These are phyloP conservation scores for Xanthorhoe designata DNA, from an alignment of 2,888 invertebrate genomes.

Conservation along the genomic window DNA sequence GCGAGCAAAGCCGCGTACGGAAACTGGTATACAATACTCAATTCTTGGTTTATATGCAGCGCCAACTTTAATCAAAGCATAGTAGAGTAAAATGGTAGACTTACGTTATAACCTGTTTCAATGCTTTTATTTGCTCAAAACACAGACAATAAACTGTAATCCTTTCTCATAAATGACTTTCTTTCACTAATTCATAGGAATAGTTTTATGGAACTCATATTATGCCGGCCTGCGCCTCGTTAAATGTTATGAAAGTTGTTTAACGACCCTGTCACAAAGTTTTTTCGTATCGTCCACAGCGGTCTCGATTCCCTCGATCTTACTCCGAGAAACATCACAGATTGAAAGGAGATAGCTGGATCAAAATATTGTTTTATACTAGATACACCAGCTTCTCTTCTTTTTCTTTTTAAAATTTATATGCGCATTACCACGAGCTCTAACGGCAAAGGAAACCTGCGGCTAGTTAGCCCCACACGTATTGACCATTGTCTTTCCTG, in stretches of 20 bases:
- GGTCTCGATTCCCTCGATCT: conserved; percentile 38
- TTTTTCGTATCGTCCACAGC: conserved; percentile 43
- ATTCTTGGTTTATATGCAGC: not conserved
- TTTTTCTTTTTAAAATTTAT: not conserved
- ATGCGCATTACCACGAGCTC: too few relatives aligned
- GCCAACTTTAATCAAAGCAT: not conserved
- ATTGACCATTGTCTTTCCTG: too few relatives aligned
- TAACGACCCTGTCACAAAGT: conserved; percentile 44
- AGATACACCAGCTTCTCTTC: not conserved
- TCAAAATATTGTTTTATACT: not conserved
- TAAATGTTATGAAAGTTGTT: conserved; percentile 48
- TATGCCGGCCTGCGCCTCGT: conserved; percentile 36
- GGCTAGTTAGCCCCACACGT: too few relatives aligned
- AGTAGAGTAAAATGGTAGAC: not conserved
- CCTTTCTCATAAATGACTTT: conserved; percentile 8
- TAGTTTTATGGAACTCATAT: conserved; percentile 36
- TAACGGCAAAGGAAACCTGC: too few relatives aligned
- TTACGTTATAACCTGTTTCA: not conserved
- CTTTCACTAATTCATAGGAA: conserved; percentile 35
- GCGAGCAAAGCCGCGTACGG: too few relatives aligned
- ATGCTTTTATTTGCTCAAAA: not conserved
- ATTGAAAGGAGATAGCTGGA: conserved; percentile 6
- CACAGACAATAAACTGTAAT: not conserved
- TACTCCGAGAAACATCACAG: conserved; percentile 17
- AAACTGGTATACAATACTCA: not conserved